phyloP scores from a whole-genome alignment of 2,113 vertebrate species.

The Dicerorhinus sumatrensis region DNA sequence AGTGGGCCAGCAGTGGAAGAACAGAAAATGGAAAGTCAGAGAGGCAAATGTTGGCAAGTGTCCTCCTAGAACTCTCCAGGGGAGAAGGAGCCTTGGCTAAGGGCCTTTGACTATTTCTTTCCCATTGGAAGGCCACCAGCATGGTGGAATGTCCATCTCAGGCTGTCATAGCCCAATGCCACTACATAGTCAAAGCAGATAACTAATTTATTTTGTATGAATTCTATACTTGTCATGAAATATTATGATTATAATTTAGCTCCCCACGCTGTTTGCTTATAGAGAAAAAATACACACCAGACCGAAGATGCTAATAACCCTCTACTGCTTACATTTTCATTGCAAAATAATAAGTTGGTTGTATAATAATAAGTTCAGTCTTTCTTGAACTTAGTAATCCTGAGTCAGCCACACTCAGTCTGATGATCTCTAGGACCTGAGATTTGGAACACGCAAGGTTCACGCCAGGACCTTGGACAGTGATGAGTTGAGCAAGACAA shows the following conservation, averaged over 20 bases:
- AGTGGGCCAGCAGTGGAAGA: background rate
- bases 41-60: background rate
- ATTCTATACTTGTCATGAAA: background rate
- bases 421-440: background rate
- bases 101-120: background rate
- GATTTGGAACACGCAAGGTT: background rate
- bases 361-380: background rate
- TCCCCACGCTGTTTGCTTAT: background rate
- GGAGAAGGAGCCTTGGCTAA: background rate
- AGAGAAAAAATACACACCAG: background rate
- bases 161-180: background rate
- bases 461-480: background rate
- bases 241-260: slow-evolving; percentile 2
- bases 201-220: background rate
- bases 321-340: background rate
- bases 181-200: background rate
- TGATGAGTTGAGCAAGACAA: background rate
- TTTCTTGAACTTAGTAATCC: background rate
- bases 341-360: background rate
- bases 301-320: background rate
- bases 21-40: slow-evolving; percentile 32
- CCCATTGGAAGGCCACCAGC: background rate
- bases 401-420: background rate
- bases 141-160: background rate
- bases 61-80: background rate